Evolutionary conservation across 1,140 invertebrate genomes (phyloP).

Genomic region (Drosophila sturtevanti): DNA sequence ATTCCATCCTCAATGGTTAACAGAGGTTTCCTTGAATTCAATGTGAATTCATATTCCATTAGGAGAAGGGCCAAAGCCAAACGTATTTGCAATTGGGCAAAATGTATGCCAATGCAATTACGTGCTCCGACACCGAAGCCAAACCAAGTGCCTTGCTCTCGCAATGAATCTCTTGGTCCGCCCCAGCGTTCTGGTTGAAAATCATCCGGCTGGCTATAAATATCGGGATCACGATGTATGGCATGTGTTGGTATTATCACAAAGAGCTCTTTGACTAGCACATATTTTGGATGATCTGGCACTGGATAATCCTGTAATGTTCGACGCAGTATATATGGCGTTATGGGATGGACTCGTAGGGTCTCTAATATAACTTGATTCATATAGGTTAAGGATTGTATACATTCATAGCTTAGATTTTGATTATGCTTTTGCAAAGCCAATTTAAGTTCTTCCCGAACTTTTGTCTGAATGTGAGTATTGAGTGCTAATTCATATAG

Average conservation of each 20-base stretch:
- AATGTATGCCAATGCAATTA: constrained; percentile 84
- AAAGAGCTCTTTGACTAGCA: constrained; percentile 74
- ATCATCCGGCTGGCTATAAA: constrained; percentile 86
- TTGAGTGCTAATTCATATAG: constrained; percentile 84
- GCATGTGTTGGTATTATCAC: constrained; percentile 80
- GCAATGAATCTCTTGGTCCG: constrained; percentile 83
- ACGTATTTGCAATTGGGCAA: constrained; percentile 86
- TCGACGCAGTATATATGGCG: constrained; percentile 82
- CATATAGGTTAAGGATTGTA: constrained; percentile 85
- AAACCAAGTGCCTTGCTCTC: constrained; percentile 84
- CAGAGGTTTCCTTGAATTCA: constrained; percentile 63
- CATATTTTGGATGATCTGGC: constrained; percentile 82
- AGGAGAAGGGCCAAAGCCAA: constrained; percentile 83
- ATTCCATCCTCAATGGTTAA: constrained; percentile 68
- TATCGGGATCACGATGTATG: constrained; percentile 82
- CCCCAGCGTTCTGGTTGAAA: constrained; percentile 88
- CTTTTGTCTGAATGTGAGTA: constrained; percentile 83
- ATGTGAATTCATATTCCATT: constrained; percentile 61
- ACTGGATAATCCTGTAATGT: constrained; percentile 78
- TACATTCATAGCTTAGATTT: constrained; percentile 82
- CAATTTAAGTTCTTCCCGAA: constrained; percentile 83
- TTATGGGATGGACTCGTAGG: constrained; percentile 84
- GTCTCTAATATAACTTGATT: constrained; percentile 85
- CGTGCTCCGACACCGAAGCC: constrained; percentile 85
- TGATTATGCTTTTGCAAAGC: constrained; percentile 72